Percentiles rank a stretch among this genome's conserved stretches.
Conservation (phyloP, 1,140 invertebrate species). For the Vanessa tameamea region DNA sequence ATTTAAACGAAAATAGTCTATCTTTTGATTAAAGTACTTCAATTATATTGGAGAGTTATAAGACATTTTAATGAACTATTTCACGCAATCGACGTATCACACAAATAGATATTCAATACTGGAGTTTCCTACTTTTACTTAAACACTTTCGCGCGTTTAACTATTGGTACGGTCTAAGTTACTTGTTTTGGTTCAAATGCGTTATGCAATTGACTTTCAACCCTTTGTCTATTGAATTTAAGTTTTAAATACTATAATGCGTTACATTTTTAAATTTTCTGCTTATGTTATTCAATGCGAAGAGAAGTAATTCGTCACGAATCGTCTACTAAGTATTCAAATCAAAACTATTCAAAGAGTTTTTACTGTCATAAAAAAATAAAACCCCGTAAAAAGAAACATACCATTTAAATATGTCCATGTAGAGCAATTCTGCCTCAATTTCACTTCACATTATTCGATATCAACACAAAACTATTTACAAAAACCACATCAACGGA, state of each 20-base stretch:
- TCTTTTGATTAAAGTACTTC: too few relatives aligned
- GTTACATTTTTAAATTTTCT: background rate
- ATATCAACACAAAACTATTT: background rate
- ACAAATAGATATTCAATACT: slow-evolving; percentile 28
- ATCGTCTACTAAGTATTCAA: background rate
- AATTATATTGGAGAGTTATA: background rate
- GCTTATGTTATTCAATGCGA: slow-evolving; percentile 3
- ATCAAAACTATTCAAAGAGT: background rate
- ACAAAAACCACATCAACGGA: background rate
- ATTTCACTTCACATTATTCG: background rate
- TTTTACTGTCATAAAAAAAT: background rate
- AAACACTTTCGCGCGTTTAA: slow-evolving; percentile 39
- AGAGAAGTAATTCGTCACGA: background rate
- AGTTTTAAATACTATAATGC: slow-evolving; percentile 1
- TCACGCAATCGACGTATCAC: slow-evolving; percentile 12
- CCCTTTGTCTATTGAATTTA: background rate
- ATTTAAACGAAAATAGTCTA: too few relatives aligned
- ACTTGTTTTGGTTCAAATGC: slow-evolving; percentile 3
- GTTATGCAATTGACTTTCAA: slow-evolving; percentile 11
- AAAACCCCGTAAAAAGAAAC: background rate
- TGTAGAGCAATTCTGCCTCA: background rate
- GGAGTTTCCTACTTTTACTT: slow-evolving; percentile 41
- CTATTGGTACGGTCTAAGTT: background rate
- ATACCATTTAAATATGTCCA: slow-evolving; percentile 1
- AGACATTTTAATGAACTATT: slow-evolving; percentile 3